phyloP scores from a whole-genome alignment of 2,797 vertebrate species.

The Pangasius larnaudii region DNA sequence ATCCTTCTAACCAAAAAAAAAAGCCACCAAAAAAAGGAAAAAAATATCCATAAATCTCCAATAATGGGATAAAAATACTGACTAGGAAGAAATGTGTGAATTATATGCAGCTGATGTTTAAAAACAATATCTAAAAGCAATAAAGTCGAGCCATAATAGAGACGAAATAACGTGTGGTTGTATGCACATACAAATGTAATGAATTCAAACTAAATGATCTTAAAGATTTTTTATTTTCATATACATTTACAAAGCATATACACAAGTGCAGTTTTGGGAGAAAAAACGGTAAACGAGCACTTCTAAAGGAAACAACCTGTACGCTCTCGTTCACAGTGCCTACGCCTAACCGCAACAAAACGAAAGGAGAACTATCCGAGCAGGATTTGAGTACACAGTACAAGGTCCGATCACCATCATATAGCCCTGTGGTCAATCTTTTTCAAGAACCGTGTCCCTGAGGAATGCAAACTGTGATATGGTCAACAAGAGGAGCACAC shows the following conservation, averaged over 20 bases:
- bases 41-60: neutral
- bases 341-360: neutral
- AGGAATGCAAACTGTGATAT: slow-evolving; percentile 71
- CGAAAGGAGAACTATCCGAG: slow-evolving; percentile 16
- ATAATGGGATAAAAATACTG: neutral
- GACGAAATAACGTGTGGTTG: neutral
- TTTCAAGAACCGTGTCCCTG: slow-evolving; percentile 70
- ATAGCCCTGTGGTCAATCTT: slow-evolving; percentile 50
- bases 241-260: slow-evolving; percentile 46
- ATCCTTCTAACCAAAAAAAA: neutral
- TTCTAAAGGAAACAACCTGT: slow-evolving; percentile 35
- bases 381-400: slow-evolving; percentile 53
- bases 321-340: slow-evolving; percentile 35
- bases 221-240: slow-evolving; percentile 37
- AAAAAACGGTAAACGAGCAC: slow-evolving; percentile 27
- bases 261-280: slow-evolving; percentile 38
- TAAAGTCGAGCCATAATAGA: neutral
- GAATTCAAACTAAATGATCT: slow-evolving; percentile 53
- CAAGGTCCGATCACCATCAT: slow-evolving; percentile 49
- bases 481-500: slow-evolving; percentile 51
- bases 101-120: neutral
- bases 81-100: neutral
- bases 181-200: neutral
- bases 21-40: neutral
- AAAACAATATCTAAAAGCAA: neutral